Conservation (phyloP, 2,113 vertebrate species). For the Microcebus jonahi region DNA sequence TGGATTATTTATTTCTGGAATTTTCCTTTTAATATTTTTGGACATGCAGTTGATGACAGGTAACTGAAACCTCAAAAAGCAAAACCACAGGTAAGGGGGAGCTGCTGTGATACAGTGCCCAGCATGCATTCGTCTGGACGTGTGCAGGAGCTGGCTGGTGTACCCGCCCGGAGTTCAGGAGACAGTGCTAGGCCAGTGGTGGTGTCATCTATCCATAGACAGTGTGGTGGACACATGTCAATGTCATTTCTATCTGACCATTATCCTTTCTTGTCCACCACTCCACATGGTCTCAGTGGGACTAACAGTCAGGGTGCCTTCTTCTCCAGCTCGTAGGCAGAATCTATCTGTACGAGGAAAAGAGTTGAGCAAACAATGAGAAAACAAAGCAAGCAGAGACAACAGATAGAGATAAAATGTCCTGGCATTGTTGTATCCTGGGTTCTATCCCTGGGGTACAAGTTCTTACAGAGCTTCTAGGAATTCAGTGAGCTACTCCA, state of each 20-base stretch:
- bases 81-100: too few species aligned
- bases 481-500: not conserved
- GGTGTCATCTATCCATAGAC: not conserved
- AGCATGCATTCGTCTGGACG: too few species aligned
- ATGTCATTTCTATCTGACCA: not conserved
- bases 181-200: too few species aligned
- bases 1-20: too few species aligned
- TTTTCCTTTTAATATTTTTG: too few species aligned
- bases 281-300: not conserved
- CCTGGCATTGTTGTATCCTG: not conserved
- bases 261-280: not conserved
- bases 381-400: constrained; percentile 24
- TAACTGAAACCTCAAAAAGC: too few species aligned
- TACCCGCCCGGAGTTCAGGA: not conserved
- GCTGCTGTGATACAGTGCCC: not conserved
- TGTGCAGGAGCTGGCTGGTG: not conserved
- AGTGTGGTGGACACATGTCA: not conserved
- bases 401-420: not conserved
- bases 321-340: not conserved
- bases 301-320: not conserved
- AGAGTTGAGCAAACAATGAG: not conserved
- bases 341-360: not conserved
- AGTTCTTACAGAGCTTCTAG: not conserved
- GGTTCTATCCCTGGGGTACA: not conserved
- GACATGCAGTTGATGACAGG: too few species aligned